Evolutionary conservation across 1,140 invertebrate species (phyloP).

Genomic region (Pemphigus obesinymphae): DNA sequence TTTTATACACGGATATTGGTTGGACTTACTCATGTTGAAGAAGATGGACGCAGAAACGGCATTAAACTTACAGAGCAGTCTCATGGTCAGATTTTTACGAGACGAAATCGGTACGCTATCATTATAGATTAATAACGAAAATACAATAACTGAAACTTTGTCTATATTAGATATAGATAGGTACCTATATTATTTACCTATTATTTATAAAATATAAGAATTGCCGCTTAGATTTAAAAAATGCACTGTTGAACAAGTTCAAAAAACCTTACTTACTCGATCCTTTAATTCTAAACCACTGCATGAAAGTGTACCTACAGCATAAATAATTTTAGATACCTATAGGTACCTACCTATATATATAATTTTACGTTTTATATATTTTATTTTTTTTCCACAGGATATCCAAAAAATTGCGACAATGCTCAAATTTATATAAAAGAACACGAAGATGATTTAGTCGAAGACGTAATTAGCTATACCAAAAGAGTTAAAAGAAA

Average conservation of each 20-base stretch:
- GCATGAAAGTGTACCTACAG: too few species aligned
- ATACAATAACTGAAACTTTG: too few species aligned
- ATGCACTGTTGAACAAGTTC: too few species aligned
- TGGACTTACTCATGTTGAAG: conserved; percentile 52
- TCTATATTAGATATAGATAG: too few species aligned
- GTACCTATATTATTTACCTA: too few species aligned
- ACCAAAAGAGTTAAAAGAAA: background rate
- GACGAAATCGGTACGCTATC: conserved; percentile 46
- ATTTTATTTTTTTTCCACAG: background rate
- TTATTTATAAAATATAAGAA: too few species aligned
- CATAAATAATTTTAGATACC: too few species aligned
- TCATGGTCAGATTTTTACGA: conserved; percentile 51
- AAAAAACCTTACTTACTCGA: too few species aligned
- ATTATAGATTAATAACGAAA: background rate
- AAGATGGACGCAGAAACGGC: conserved; percentile 51
- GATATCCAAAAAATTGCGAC: background rate
- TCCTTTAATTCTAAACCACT: too few species aligned
- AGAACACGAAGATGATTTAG: background rate
- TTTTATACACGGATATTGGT: conserved; percentile 52
- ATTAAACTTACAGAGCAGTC: conserved; percentile 51
- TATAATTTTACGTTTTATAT: background rate
- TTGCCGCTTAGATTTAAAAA: too few species aligned
- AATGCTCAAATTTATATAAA: background rate
- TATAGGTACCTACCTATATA: background rate
- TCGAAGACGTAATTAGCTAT: background rate